phyloP scores from a whole-genome alignment of 2,888 invertebrate genomes.

The Drosophila limbata region DNA sequence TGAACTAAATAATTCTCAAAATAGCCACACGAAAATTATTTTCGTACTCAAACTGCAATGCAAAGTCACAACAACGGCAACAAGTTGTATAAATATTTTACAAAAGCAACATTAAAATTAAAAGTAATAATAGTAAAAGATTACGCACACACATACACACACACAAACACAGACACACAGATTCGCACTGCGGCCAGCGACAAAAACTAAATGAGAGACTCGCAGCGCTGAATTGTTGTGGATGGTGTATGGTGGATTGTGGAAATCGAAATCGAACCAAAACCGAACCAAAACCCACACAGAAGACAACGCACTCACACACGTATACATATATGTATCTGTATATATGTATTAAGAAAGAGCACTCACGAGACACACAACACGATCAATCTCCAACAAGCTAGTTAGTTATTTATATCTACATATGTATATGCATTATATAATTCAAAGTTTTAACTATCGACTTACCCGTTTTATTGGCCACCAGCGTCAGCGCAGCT shows the following conservation, averaged over 20 bases:
- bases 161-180: constrained; percentile 4
- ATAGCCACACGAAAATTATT: constrained; percentile 60
- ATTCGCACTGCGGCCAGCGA: constrained; percentile 27
- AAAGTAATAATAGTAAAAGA: constrained; percentile 42
- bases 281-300: constrained; percentile 21
- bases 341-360: neutral
- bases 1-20: constrained; percentile 50
- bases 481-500: constrained; percentile 23
- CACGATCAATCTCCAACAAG: constrained; percentile 12
- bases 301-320: neutral
- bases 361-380: constrained; percentile 3
- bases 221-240: constrained; percentile 24
- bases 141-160: constrained; percentile 30
- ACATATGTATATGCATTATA: constrained; percentile 14
- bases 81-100: constrained; percentile 15
- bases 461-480: constrained; percentile 43
- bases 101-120: constrained; percentile 26
- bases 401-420: neutral
- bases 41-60: constrained; percentile 43
- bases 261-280: constrained; percentile 40
- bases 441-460: constrained; percentile 18
- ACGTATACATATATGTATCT: neutral
- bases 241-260: constrained; percentile 16
- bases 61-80: constrained; percentile 39
- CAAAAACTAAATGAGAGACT: constrained; percentile 57